A percentile compares a stretch with the other conserved stretches of the same genome.
These are phyloP conservation scores for Odontomachus brunneus DNA, from an alignment of 1,140 invertebrate species.

Conservation along the genomic window DNA sequence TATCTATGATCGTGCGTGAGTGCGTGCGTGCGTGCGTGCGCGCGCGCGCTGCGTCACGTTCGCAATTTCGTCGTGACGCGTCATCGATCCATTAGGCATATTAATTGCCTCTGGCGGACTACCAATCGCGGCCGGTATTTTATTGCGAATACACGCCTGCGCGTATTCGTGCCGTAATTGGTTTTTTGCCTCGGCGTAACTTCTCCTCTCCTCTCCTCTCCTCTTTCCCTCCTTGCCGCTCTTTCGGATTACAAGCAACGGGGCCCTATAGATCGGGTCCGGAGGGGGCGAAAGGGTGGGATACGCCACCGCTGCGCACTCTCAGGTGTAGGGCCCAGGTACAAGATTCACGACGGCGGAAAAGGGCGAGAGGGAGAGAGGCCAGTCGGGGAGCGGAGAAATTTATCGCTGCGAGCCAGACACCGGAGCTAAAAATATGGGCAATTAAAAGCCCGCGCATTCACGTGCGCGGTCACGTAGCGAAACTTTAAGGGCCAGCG, in stretches of 20 bases:
- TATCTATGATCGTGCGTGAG: neutral
- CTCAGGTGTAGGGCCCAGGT: slow-evolving; percentile 23
- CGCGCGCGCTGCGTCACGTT: neutral
- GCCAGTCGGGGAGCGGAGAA: slow-evolving; percentile 59
- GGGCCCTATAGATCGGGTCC: neutral
- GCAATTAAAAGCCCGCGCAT: slow-evolving; percentile 67
- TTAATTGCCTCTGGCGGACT: slow-evolving; percentile 34
- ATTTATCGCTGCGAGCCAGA: slow-evolving; percentile 66
- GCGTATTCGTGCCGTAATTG: slow-evolving; percentile 13
- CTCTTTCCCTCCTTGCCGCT: neutral
- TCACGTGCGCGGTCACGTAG: slow-evolving; percentile 25
- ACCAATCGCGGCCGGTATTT: slow-evolving; percentile 28
- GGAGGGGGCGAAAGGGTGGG: too few species aligned
- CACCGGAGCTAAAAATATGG: slow-evolving; percentile 68
- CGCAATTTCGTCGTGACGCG: slow-evolving; percentile 1
- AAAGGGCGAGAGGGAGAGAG: neutral
- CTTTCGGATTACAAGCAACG: slow-evolving; percentile 14
- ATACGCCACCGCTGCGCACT: slow-evolving; percentile 21
- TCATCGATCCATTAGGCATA: slow-evolving; percentile 32
- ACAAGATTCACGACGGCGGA: slow-evolving; percentile 28
- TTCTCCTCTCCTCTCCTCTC: neutral
- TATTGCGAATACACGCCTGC: slow-evolving; percentile 15
- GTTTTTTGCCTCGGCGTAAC: neutral
- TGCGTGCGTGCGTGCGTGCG: too few species aligned
- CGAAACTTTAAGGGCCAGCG: slow-evolving; percentile 40